phyloP scores from a whole-genome alignment of 2,113 vertebrate species.

The Malurus elegans region DNA sequence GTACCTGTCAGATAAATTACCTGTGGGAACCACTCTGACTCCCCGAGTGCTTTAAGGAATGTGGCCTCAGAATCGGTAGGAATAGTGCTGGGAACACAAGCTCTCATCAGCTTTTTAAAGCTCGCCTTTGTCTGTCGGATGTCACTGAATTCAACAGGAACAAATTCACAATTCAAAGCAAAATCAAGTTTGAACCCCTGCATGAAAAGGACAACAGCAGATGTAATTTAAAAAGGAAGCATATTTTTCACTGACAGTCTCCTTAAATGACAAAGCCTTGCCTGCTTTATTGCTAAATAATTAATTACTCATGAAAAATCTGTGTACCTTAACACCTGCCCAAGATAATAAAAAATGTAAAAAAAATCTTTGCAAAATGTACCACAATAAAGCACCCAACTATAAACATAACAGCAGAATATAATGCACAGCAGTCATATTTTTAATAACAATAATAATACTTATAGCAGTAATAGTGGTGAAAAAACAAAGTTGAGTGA shows the following conservation, averaged over 20 bases:
- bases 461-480: neutral
- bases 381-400: neutral
- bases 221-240: neutral
- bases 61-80: slow-evolving; percentile 86
- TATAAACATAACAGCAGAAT: neutral
- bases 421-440: neutral
- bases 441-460: neutral
- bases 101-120: slow-evolving; percentile 94
- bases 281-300: neutral
- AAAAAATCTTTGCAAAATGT: neutral
- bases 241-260: neutral
- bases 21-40: slow-evolving; percentile 96
- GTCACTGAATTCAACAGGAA: slow-evolving; percentile 95
- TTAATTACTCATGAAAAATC: neutral
- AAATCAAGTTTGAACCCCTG: slow-evolving; percentile 94
- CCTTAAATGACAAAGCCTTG: neutral
- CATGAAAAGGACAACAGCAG: slow-evolving; percentile 35
- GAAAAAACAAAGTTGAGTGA: neutral
- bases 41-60: slow-evolving; percentile 90
- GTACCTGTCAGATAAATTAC: slow-evolving; percentile 70
- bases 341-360: neutral
- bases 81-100: slow-evolving; percentile 89
- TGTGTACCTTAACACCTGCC: neutral
- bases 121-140: slow-evolving; percentile 90
- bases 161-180: slow-evolving; percentile 92